Conservation (phyloP, 2,888 invertebrate species). For the Cheilosia vulpina region DNA sequence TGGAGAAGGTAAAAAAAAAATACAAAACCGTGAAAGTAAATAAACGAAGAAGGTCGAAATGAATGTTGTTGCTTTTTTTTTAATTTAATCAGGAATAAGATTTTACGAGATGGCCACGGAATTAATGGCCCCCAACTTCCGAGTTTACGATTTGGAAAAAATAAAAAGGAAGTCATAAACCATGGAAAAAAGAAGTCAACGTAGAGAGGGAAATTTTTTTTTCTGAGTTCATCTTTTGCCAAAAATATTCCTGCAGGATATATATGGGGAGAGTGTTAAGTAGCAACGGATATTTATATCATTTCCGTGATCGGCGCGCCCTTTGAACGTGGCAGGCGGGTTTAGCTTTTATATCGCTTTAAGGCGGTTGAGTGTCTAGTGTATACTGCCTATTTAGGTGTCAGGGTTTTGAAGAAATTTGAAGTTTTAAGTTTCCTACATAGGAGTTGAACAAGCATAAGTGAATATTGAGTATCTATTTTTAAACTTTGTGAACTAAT, state of each 20-base stretch:
- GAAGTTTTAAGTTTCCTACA: too few relatives aligned
- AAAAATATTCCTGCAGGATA: slow-evolving; percentile 21
- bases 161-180: slow-evolving; percentile 51
- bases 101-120: slow-evolving; percentile 70
- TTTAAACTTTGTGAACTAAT: too few relatives aligned
- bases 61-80: slow-evolving; percentile 40
- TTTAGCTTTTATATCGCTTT: neutral
- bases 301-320: slow-evolving; percentile 25
- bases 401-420: neutral
- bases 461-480: too few relatives aligned
- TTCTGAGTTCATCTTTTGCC: slow-evolving; percentile 42
- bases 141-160: slow-evolving; percentile 72
- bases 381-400: too few relatives aligned
- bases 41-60: slow-evolving; percentile 40
- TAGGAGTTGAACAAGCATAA: too few relatives aligned
- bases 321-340: neutral
- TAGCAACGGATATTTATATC: slow-evolving; percentile 42
- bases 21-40: slow-evolving; percentile 24
- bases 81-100: slow-evolving; percentile 73
- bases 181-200: slow-evolving; percentile 15
- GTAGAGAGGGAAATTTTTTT: neutral
- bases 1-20: slow-evolving; percentile 12
- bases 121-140: slow-evolving; percentile 70
- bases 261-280: slow-evolving; percentile 40
- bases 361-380: neutral